Percentiles rank a stretch among this genome's conserved stretches.
Evolutionary conservation across 1,140 invertebrate genomes (phyloP).

Genomic region (Hylaeus anthracinus): DNA sequence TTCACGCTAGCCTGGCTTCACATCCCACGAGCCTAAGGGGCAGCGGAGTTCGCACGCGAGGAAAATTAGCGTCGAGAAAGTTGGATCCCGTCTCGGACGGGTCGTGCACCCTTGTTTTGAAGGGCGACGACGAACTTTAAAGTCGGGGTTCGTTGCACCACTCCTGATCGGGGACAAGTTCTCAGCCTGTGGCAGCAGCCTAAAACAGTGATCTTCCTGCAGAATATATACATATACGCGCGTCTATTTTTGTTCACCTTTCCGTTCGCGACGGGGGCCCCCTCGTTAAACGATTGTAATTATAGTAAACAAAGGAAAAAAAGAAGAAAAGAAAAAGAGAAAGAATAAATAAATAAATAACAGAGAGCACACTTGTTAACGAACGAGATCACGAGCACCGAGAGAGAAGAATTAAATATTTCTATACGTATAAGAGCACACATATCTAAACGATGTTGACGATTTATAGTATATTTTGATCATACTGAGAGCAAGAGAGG

Average conservation of each 20-base stretch:
- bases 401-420: constrained; percentile 45
- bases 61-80: constrained; percentile 14
- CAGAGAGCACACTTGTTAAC: constrained; percentile 60
- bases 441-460: constrained; percentile 69
- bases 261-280: not conserved
- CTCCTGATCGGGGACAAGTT: constrained; percentile 44
- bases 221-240: constrained; percentile 34
- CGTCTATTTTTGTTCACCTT: constrained; percentile 55
- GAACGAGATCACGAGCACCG: constrained; percentile 53
- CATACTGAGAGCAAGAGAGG: constrained; percentile 39
- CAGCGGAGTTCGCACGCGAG: not conserved
- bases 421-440: constrained; percentile 56
- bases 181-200: constrained; percentile 60
- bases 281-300: not conserved
- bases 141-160: constrained; percentile 39
- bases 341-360: too few relatives aligned
- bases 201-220: constrained; percentile 58
- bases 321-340: too few relatives aligned
- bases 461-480: constrained; percentile 74
- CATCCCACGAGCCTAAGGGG: not conserved
- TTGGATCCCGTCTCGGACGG: constrained; percentile 22
- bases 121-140: constrained; percentile 47
- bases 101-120: constrained; percentile 46
- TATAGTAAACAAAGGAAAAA: not conserved
- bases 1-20: constrained; percentile 16